These are phyloP conservation scores for Thereva unica DNA, from an alignment of 2,888 invertebrate species.

Conservation along the genomic window DNA sequence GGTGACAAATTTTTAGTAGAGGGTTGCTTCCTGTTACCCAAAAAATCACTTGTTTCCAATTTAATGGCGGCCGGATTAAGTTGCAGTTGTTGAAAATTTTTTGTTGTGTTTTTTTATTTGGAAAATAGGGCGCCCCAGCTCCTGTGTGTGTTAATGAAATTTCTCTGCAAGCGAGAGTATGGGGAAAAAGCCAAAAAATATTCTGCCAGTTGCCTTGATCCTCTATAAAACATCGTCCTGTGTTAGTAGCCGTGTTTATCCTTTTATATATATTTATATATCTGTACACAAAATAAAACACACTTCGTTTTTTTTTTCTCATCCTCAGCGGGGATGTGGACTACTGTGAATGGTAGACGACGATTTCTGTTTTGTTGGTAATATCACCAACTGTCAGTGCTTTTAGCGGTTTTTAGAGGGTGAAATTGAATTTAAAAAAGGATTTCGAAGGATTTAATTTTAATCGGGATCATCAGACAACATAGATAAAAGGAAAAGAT, in stretches of 20 bases:
- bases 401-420: constrained; percentile 19
- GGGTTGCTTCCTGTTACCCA: background rate
- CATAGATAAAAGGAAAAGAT: constrained; percentile 14
- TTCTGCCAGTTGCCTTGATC: no score
- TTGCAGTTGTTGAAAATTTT: constrained; percentile 37
- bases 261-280: no score
- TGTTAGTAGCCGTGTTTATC: no score
- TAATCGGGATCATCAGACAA: constrained; percentile 33
- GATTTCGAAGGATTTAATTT: constrained; percentile 23
- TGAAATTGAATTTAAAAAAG: constrained; percentile 32
- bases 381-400: constrained; percentile 24
- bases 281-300: no score
- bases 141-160: no score
- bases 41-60: constrained; percentile 20
- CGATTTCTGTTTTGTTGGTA: constrained; percentile 21
- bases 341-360: background rate
- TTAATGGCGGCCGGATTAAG: constrained; percentile 36
- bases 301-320: no score
- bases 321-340: no score
- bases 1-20: constrained; percentile 29
- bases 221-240: no score
- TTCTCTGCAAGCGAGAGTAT: no score
- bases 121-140: no score
- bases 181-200: no score
- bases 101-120: background rate